phyloP scores from a whole-genome alignment of 2,888 invertebrate genomes.

The Clanis bilineata region DNA sequence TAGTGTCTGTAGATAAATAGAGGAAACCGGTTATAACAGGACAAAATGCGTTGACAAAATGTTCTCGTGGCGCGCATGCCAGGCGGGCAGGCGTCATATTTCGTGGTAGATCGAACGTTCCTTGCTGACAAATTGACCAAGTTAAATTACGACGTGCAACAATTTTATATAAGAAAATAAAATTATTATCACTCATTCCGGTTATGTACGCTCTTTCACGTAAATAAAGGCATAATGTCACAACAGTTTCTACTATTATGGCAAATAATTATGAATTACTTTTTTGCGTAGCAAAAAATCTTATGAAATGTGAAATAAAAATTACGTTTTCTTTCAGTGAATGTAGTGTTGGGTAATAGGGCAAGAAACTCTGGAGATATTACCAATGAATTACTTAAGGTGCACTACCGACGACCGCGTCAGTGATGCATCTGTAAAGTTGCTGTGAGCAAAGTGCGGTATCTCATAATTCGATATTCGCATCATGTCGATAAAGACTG shows the following conservation, averaged over 20 bases:
- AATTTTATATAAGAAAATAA: conserved; percentile 15
- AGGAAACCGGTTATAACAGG: too few species aligned
- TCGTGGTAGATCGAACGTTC: neutral
- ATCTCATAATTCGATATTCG: too few species aligned
- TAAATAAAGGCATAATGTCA: neutral
- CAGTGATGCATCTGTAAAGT: too few species aligned
- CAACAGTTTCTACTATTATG: neutral
- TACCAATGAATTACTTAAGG: too few species aligned
- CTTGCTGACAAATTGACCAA: neutral
- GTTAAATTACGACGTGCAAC: neutral
- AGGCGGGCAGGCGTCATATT: neutral
- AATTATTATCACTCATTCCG: conserved; percentile 3
- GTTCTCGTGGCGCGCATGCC: too few species aligned
- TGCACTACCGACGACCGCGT: too few species aligned
- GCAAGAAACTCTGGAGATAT: neutral
- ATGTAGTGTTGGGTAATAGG: neutral
- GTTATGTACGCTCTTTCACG: neutral
- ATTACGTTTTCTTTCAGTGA: conserved; percentile 2
- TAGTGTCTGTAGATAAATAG: too few species aligned
- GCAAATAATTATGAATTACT: neutral
- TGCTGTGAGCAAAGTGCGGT: too few species aligned
- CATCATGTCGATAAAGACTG: too few species aligned
- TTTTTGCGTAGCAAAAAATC: neutral
- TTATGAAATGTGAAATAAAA: neutral
- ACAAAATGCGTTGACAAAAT: too few species aligned